phyloP scores from a whole-genome alignment of 2,113 vertebrate species.

The Megalops atlanticus region DNA sequence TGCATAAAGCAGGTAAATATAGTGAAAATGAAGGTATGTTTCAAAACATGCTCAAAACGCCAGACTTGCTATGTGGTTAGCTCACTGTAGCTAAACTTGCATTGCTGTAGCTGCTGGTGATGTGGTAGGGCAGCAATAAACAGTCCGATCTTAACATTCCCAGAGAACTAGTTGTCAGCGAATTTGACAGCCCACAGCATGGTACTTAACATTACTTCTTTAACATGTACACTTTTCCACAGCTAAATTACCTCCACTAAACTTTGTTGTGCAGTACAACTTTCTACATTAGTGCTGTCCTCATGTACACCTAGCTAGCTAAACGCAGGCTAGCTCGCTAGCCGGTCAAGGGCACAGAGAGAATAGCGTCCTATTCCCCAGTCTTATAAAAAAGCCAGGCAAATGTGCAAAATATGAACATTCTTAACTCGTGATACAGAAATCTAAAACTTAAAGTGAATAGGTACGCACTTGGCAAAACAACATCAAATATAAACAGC shows the following conservation, averaged over 20 bases:
- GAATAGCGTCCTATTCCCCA: not conserved
- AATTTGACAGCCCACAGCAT: not conserved
- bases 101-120: no score
- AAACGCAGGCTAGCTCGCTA: conserved; percentile 15
- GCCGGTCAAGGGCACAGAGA: conserved; percentile 27
- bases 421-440: not conserved
- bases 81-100: not conserved
- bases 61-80: no score
- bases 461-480: not conserved
- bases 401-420: no score
- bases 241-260: no score
- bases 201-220: not conserved
- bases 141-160: not conserved
- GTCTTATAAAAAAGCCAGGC: not conserved
- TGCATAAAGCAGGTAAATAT: no score
- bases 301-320: conserved; percentile 9
- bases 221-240: no score
- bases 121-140: not conserved
- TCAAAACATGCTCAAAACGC: no score
- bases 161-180: not conserved
- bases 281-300: not conserved
- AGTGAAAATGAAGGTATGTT: no score
- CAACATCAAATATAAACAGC: not conserved
- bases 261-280: no score
- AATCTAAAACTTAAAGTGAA: not conserved